A percentile compares a stretch with the other conserved stretches of the same genome.
These are phyloP conservation scores for Turritopsis rubra DNA, from an alignment of 30 jellyfish, hydroid and myxozoan genomes.

Conservation along the genomic window DNA sequence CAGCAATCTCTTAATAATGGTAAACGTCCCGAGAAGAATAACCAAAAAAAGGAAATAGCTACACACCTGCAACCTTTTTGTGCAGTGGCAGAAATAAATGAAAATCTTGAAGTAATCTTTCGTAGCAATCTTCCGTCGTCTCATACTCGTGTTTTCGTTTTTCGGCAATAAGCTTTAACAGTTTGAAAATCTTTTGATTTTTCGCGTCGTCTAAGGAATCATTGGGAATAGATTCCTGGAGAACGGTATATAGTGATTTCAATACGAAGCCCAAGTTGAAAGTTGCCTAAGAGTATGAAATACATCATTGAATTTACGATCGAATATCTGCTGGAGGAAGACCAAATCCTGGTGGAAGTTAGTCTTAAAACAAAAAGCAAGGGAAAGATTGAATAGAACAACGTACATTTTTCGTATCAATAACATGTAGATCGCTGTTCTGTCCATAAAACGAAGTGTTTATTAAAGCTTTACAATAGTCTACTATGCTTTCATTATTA, in stretches of 20 bases:
- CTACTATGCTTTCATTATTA: background rate
- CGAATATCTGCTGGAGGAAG: background rate
- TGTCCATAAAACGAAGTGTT: slow-evolving; percentile 8
- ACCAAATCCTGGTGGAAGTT: background rate
- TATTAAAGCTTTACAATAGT: background rate
- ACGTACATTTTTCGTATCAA: background rate
- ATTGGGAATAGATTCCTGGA: background rate
- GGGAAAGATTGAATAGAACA: background rate
- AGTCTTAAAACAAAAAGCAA: background rate
- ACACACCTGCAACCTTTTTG: background rate
- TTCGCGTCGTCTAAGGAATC: background rate
- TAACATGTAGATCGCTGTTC: background rate
- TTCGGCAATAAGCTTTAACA: background rate
- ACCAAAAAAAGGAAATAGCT: background rate
- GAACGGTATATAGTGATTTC: background rate
- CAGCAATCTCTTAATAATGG: too few species aligned
- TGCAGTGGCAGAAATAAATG: background rate
- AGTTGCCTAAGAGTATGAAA: background rate
- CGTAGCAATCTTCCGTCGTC: background rate
- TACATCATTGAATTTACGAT: background rate
- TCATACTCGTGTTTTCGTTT: background rate
- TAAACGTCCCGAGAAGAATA: too few species aligned
- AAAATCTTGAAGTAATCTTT: background rate
- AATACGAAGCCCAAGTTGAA: background rate
- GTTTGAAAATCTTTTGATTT: background rate